Base-by-base conservation (phyloP, 2,113 vertebrate species). In the Corythaeola cristata region DNA sequence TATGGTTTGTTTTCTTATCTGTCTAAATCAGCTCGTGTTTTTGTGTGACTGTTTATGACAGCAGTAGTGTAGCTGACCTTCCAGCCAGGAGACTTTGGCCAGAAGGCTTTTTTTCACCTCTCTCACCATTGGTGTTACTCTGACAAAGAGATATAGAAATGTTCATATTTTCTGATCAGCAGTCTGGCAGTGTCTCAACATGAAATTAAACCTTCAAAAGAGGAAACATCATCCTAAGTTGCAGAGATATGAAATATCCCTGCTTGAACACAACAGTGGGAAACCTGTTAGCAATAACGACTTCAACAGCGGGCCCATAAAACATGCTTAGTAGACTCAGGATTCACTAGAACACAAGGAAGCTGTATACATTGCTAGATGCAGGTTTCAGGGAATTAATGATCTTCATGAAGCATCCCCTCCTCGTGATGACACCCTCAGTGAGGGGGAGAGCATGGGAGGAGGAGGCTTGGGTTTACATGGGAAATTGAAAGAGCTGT, bases 381-480 rank as follows among this genome's bases (percentile, higher is more conserved):
- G 27, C 6, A 17, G 14, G 19, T 59, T 85, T 75, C 49, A 64
- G 39, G 72, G 27, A 67, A 72, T 17, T 27, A 37, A 15, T 21
- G 15, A 53, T 23, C n/a, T 59, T 53, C 27, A 32, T 5, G 4
- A 72, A 68, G 41, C 69, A 2, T 0, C 12, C 10, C 7, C 26
- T 59, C 7, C 23, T 41, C 50, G 21, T 21, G 67, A 47, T 30
- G 9, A 71, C 16, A 12, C 12, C 19, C 33, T 32, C 18, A 17
- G 30, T 33, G 58, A 86, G 24, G 18, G 9, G 11, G 2, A 0
- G 2, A 67, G 32, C 32, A 22, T 0, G 2, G 11, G 8, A 3
- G 8, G 23, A 63, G 67, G 64, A 62, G 11, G 21, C 8, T 27
- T 10, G 32, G 21, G 32, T 55, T 77, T 50, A 67, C 23, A 14